Evolutionary conservation across 2,888 invertebrate species (phyloP).

Genomic region (Pachydiplax longipennis): DNA sequence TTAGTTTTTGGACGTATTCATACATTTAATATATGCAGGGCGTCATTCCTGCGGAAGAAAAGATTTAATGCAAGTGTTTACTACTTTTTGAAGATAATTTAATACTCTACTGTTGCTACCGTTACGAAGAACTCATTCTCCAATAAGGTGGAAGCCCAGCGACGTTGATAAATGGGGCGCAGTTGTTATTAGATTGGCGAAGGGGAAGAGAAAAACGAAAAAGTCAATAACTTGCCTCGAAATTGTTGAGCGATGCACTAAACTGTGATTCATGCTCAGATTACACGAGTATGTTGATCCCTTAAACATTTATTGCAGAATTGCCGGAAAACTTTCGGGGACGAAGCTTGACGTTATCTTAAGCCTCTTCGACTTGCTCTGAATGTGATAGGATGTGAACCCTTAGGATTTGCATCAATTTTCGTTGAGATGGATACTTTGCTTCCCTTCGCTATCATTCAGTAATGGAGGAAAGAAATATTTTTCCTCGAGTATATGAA

Average conservation of each 20-base stretch:
- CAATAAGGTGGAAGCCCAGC: too few relatives aligned
- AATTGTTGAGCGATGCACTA: slow-evolving; percentile 18
- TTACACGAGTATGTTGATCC: background rate
- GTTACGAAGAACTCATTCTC: background rate
- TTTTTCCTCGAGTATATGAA: too few relatives aligned
- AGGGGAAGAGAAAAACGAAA: background rate
- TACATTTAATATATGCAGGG: too few relatives aligned
- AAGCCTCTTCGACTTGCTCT: background rate
- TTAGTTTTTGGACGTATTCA: background rate
- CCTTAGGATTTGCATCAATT: background rate
- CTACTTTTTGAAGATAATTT: background rate
- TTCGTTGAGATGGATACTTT: background rate
- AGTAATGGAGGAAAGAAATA: too few relatives aligned
- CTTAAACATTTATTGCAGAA: background rate
- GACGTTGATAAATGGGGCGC: background rate
- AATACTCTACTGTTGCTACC: background rate
- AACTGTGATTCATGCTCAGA: background rate
- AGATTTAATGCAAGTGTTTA: too few relatives aligned
- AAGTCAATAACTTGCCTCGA: background rate
- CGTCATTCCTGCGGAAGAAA: too few relatives aligned
- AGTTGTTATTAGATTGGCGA: background rate
- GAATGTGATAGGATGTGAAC: background rate
- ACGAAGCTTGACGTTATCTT: background rate
- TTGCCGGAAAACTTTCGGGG: background rate
- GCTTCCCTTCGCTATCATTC: background rate